Base-by-base conservation (phyloP, 2,113 vertebrate genomes). In the Mugil cephalus region DNA sequence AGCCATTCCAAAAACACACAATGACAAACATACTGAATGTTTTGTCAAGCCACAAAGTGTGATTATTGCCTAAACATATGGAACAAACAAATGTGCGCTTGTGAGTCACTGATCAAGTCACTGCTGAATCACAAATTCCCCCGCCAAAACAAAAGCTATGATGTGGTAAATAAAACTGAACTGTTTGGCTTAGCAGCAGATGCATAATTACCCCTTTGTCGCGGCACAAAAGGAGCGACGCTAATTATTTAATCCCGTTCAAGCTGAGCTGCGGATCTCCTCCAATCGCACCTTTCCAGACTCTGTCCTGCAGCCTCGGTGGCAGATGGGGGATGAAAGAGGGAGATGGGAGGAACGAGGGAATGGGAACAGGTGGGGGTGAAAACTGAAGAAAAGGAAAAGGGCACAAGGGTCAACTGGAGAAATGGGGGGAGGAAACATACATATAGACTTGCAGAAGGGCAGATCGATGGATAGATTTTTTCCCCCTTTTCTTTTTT, bases 321-420 rank as follows among this genome's bases (percentile, higher is more conserved):
- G 85, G 73, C 93, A 94, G 93, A 94, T 94, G 93, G 90, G 85
- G 87, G 74, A 92, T 93, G 87, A 93, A 93, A 93, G 88, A 35
- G 65, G 34, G 85, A 88, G 83, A 40, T 24, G 62, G 69, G 86
- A 75, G 83, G 83, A 80, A 21, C 12, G 34, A 82, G 87, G 82
- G 74, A 82, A 83, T 46, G 82, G 72, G 86, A 88, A 90, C 90
- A 93, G 91, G 90, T 89, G 90, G 92, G 88, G 87, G 84, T 79
- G 65, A 77, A 80, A 86, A 88, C 73, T 87, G 62, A 89, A 93
- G 81, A 89, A 84, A 91, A 81, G 69, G 52, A 83, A 63, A n/a
- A 90, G 91, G 87, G 39, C 84, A 68, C 65, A 40, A 45, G 79
- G 93, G 91, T 93, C 91, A 92, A 64, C 68, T 59, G 62, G 63